A percentile compares a stretch with the other conserved stretches of the same genome.
Evolutionary conservation across 1,140 invertebrate species (phyloP).

Genomic region (Hyposmocoma kahamanoa): DNA sequence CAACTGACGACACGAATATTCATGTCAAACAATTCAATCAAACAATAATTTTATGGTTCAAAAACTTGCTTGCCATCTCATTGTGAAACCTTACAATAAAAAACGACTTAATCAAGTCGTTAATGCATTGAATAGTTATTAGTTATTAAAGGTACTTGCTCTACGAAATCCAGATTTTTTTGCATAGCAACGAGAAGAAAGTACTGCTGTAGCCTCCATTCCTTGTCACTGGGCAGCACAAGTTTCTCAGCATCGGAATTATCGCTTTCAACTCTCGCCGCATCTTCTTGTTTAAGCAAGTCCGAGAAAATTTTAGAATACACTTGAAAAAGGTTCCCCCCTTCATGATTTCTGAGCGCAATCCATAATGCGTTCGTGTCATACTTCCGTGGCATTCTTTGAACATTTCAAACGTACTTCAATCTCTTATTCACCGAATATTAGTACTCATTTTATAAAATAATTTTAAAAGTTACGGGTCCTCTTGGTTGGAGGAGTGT

Average conservation of each 20-base stretch:
- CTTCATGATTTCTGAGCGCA: conserved; percentile 65
- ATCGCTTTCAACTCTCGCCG: conserved; percentile 52
- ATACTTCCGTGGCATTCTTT: conserved; percentile 38
- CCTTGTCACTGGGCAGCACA: conserved; percentile 80
- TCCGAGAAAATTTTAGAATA: conserved; percentile 66
- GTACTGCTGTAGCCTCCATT: conserved; percentile 83
- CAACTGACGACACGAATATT: too few species aligned
- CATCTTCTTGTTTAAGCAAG: conserved; percentile 63
- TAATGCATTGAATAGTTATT: too few species aligned
- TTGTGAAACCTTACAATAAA: too few species aligned
- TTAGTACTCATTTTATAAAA: not conserved
- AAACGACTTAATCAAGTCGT: too few species aligned
- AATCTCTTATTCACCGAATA: not conserved
- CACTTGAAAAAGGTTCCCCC: conserved; percentile 69
- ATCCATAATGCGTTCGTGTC: conserved; percentile 70
- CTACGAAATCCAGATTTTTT: conserved; percentile 47
- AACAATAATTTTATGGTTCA: too few species aligned
- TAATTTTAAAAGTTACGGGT: not conserved
- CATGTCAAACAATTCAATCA: too few species aligned
- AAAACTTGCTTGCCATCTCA: too few species aligned
- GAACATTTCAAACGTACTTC: not conserved
- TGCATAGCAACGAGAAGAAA: conserved; percentile 83
- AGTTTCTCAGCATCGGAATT: conserved; percentile 58
- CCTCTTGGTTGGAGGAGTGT: not conserved
- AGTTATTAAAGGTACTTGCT: conserved; percentile 34